phyloP scores from a whole-genome alignment of 2,888 invertebrate species.

The Acleris laterana region DNA sequence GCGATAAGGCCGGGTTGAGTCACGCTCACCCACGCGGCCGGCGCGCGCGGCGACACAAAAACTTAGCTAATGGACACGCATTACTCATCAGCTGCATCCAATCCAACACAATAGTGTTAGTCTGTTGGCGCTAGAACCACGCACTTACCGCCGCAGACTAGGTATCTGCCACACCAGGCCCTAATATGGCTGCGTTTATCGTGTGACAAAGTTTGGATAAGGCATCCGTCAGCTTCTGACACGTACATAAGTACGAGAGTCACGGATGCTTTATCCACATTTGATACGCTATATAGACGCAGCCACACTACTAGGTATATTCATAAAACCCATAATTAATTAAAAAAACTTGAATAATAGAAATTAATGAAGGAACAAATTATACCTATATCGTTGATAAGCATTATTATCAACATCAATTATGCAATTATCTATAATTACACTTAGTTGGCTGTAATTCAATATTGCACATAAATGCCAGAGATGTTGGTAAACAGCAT shows the following conservation, averaged over 20 bases:
- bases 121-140: not conserved
- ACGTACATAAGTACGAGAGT: too few species aligned
- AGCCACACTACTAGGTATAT: not conserved
- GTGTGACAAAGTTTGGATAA: too few species aligned
- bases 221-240: too few species aligned
- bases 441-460: slow-evolving; percentile 13
- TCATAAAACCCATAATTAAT: too few species aligned
- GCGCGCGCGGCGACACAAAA: slow-evolving; percentile 9
- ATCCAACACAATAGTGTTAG: slow-evolving; percentile 8
- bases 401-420: slow-evolving; percentile 19
- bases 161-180: too few species aligned
- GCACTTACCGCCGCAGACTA: not conserved
- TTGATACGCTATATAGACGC: too few species aligned
- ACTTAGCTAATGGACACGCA: slow-evolving; percentile 15
- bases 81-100: slow-evolving; percentile 27
- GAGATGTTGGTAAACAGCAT: not conserved
- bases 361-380: too few species aligned
- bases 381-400: slow-evolving; percentile 13
- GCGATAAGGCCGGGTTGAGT: too few species aligned
- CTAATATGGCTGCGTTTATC: too few species aligned
- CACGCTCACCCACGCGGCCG: not conserved
- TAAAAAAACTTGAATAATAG: too few species aligned
- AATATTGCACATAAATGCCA: slow-evolving; percentile 7
- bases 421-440: slow-evolving; percentile 29
- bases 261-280: too few species aligned